phyloP scores from a whole-genome alignment of 2,888 invertebrate genomes.

The Branchellion lobata region DNA sequence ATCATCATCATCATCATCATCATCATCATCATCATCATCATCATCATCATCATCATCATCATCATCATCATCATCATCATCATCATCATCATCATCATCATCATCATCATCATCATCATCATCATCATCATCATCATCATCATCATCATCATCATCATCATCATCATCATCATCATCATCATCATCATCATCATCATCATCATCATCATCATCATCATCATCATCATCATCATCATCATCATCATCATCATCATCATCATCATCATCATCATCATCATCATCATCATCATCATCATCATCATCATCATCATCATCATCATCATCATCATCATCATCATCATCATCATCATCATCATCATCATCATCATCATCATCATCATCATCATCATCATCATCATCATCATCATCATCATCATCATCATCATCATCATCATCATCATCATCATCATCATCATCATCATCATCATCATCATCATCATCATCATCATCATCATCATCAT shows the following conservation, averaged over 20 bases:
- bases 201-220: slow-evolving; percentile 32
- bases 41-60: too few relatives aligned
- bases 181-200: slow-evolving; percentile 31
- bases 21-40: too few relatives aligned
- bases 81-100: background rate
- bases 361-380: slow-evolving; percentile 18
- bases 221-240: slow-evolving; percentile 38
- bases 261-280: slow-evolving; percentile 40
- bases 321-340: slow-evolving; percentile 20
- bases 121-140: too few relatives aligned
- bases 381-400: slow-evolving; percentile 32
- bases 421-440: slow-evolving; percentile 18
- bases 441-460: background rate
- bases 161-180: slow-evolving; percentile 28
- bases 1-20: too few relatives aligned
- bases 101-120: background rate
- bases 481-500: background rate
- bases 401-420: slow-evolving; percentile 1
- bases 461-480: background rate
- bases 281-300: slow-evolving; percentile 35
- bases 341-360: background rate
- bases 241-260: slow-evolving; percentile 37
- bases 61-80: too few relatives aligned
- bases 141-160: background rate
- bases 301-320: slow-evolving; percentile 33